Evolutionary conservation across 2,113 vertebrate species (phyloP).

Genomic region (Lanius collurio): DNA sequence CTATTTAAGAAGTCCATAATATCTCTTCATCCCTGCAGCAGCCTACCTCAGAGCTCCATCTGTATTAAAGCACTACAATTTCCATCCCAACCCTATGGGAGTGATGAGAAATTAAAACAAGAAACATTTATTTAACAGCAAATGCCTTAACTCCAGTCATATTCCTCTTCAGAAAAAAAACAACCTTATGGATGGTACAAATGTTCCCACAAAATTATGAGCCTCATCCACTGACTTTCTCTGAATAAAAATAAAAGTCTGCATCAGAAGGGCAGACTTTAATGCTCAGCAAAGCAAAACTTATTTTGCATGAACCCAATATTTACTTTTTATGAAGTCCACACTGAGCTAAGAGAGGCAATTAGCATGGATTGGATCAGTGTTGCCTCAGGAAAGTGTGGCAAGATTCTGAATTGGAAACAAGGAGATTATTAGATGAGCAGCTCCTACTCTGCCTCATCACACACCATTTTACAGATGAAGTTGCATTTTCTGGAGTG

Average conservation of each 20-base stretch:
- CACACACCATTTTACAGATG: not conserved
- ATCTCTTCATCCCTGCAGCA: not conserved
- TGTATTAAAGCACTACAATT: not conserved
- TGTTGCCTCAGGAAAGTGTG: not conserved
- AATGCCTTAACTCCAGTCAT: not conserved
- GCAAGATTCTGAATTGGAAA: not conserved
- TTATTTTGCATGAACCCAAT: slow-evolving; percentile 2
- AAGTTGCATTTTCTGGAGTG: not conserved
- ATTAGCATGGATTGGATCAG: slow-evolving; percentile 15
- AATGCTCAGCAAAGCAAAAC: slow-evolving; percentile 10
- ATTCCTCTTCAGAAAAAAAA: not conserved
- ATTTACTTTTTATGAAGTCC: slow-evolving; percentile 33
- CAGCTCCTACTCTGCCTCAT: not conserved
- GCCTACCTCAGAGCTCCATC: not conserved
- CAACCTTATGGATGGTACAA: not conserved
- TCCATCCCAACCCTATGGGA: not conserved
- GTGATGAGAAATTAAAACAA: slow-evolving; percentile 10
- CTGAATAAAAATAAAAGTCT: slow-evolving; percentile 17
- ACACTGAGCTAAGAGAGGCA: not conserved
- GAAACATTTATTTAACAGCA: slow-evolving; percentile 12
- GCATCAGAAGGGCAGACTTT: not conserved
- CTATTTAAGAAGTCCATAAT: not conserved
- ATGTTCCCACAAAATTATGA: not conserved
- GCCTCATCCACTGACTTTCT: not conserved
- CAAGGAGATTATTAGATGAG: not conserved